Evolutionary conservation across 2,888 invertebrate genomes (phyloP).

Genomic region (Melanostoma mellinum): DNA sequence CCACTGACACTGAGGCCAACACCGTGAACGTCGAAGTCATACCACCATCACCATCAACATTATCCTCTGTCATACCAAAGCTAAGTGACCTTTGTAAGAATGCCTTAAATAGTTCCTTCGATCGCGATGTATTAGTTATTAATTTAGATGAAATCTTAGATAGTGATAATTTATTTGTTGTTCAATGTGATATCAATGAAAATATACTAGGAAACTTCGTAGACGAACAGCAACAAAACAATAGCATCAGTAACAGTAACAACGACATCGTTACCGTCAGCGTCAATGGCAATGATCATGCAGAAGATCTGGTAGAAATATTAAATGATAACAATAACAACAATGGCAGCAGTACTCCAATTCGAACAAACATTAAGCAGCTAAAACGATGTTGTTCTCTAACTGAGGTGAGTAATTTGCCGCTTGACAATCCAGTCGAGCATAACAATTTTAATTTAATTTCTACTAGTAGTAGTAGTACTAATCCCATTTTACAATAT

Average conservation of each 20-base stretch:
- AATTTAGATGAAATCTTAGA: constrained; percentile 80
- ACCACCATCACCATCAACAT: constrained; percentile 47
- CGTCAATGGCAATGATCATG: constrained; percentile 25
- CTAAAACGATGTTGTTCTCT: constrained; percentile 63
- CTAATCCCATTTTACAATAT: constrained; percentile 33
- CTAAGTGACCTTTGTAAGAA: constrained; percentile 82
- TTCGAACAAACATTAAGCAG: constrained; percentile 35
- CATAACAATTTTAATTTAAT: constrained; percentile 64
- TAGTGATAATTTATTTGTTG: constrained; percentile 80
- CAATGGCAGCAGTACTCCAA: constrained; percentile 24
- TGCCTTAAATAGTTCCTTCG: constrained; percentile 82
- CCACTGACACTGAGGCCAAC: constrained; percentile 43
- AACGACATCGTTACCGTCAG: constrained; percentile 21
- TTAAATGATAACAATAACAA: constrained; percentile 70
- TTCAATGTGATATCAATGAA: constrained; percentile 82
- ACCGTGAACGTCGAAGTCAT: constrained; percentile 46
- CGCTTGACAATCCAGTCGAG: constrained; percentile 70
- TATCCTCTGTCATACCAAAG: constrained; percentile 78
- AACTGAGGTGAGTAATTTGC: constrained; percentile 71
- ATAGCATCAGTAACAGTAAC: constrained; percentile 30
- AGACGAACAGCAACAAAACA: constrained; percentile 34
- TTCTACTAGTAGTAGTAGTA: constrained; percentile 4
- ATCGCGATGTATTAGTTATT: constrained; percentile 79
- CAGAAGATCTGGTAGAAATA: constrained; percentile 66
- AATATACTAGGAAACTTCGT: constrained; percentile 78